Evolutionary conservation across 2,113 vertebrate genomes (phyloP), one percentile per base, ranked within the genome.

Genomic region (Motacilla alba): DNA sequence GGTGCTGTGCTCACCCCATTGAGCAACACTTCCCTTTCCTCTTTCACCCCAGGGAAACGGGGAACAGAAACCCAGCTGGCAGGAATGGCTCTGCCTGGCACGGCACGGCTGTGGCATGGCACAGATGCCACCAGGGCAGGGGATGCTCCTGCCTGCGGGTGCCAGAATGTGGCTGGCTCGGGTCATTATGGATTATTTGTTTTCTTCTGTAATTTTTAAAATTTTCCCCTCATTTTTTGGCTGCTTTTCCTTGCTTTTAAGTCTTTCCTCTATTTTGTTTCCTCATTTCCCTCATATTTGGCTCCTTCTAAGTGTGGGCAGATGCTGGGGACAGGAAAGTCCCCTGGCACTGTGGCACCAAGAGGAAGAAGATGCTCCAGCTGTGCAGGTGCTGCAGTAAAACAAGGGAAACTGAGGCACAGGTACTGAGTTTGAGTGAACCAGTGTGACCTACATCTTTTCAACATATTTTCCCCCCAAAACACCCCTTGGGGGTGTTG

Each of bases 161-260:
- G 15, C 7, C 55, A 28, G 55, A 18, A 23, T 28, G 23, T 0
- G 0, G 10, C 10, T 0, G 0, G 58, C 13, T 62, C 10, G 10
- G 50, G 35, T 55, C 21, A 18, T 13, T 5, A 3, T 11, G 10
- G 55, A 24, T 33, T 30, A 76, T 60, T 16, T 31, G 11, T 7
- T 24, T 2, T 75, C n/a, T 37, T 22, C 10, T 17, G 12, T 13
- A 31, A 1, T 33, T 28, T 50, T 49, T 7, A 2, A 0, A 9
- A 15, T 33, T 43, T 75, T 5, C 0, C 6, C 20, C 24, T 24
- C 1, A 1, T 47, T n/a, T 37, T 74, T 35, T 24, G 20, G 6
- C 10, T 0, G 0, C 4, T 7, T 50, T 1, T 1, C 26, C 10
- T 26, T 1, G 8, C 35, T 53, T 79, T 33, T 10, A 6, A 3